Conservation (phyloP, 2,113 vertebrate genomes). For the Heterotis niloticus region DNA sequence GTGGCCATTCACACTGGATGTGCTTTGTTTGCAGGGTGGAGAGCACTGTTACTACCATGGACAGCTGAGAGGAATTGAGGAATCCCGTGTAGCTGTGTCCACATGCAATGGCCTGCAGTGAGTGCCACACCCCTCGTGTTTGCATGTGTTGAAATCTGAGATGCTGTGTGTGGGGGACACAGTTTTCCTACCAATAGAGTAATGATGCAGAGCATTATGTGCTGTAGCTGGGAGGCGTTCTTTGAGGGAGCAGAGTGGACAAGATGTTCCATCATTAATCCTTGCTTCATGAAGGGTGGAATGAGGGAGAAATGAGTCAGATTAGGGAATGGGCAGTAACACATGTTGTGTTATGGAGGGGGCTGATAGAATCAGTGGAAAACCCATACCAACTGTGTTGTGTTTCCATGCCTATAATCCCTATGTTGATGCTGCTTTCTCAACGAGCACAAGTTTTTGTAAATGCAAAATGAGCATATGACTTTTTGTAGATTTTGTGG, state of each 20-base stretch:
- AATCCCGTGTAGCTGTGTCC: conserved; percentile 82
- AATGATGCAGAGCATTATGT: no score
- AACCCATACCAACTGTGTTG: no score
- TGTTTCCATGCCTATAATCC: background rate
- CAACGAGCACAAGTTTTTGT: background rate
- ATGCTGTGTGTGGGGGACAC: background rate
- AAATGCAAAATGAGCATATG: background rate
- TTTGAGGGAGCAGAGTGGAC: no score
- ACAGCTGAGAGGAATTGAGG: conserved; percentile 76
- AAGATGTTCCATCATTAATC: no score
- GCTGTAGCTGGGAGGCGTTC: no score
- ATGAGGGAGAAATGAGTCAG: no score
- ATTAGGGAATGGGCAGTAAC: no score
- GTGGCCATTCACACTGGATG: background rate
- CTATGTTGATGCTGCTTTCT: no score
- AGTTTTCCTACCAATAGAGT: no score
- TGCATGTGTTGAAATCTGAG: background rate
- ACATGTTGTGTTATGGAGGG: no score
- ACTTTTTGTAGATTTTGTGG: background rate
- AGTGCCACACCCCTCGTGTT: conserved; percentile 50
- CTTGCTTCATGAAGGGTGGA: no score
- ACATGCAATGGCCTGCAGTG: conserved; percentile 97
- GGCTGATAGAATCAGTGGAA: no score
- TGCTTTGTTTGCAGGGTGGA: conserved; percentile 72
- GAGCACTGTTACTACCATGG: conserved; percentile 98